Base-by-base conservation (phyloP, 2,797 vertebrate species). In the Alcedo quadribrachys region DNA sequence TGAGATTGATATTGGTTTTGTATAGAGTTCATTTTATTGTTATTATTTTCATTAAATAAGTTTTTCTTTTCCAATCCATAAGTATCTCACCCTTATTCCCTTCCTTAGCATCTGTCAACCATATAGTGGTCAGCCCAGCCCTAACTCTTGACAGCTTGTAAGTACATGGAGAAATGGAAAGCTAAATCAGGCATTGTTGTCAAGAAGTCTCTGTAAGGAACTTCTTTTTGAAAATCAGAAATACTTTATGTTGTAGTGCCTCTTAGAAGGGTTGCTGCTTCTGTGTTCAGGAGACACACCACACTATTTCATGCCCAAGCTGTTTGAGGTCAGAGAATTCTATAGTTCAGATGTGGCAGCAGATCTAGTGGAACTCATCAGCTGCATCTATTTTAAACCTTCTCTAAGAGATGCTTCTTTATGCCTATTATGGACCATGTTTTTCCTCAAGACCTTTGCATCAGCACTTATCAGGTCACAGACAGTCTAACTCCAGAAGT, bases 401-500 rank as follows among this genome's bases (percentile, higher is more conserved):
- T 61, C 62, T 67, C 32, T 78, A 62, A 55, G 40, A 53, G 40
- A 63, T 69, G 33, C 48, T 69, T 18, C 46, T 89, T 92, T 75
- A 81, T n/a, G 40, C 77, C 61, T 42, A 2, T 73, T 80, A 55
- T 63, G 63, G 68, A 33, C 37, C 46, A 12, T 77, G 30, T 61
- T 84, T 89, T 90, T 40, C 60, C 45, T 74, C 79, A 80, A 89
- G 67, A 84, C 79, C 68, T 96, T 85, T 66, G 53, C 61, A 70
- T 92, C 91, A 94, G 83, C 94, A 95, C 76, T 94, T 90, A 30
- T 18, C 60, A 82, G 67, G 35, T 95, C 88, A 86, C 82, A 63
- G 25, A 68, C 82, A 73, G 27, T 4, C 55, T 87, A 62, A 61
- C 78, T 93, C 95, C 94, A 95, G 91, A 93, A 94, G 96, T 90